These are phyloP conservation scores for Paradoxurus hermaphroditus DNA, from an alignment of 2,113 vertebrate genomes.

Conservation along the genomic window DNA sequence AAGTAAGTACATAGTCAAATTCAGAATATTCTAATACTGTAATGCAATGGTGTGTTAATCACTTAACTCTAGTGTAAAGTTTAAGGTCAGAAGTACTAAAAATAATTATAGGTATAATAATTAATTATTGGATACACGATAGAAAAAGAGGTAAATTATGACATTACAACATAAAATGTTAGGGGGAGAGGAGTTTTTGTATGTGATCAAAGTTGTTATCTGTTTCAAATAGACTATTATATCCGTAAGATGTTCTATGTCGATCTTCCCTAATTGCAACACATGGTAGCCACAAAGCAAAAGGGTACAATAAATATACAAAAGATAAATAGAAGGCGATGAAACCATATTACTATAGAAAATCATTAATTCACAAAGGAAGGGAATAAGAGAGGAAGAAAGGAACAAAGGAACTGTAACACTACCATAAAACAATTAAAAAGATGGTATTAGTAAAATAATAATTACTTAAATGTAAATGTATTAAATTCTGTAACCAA, in stretches of 20 bases:
- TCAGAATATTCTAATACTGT: not conserved
- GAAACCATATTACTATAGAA: not conserved
- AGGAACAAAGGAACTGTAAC: not conserved
- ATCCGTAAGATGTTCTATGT: not conserved
- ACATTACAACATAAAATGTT: not conserved
- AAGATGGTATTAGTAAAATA: not conserved
- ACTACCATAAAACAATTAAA: not conserved
- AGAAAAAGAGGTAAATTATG: not conserved
- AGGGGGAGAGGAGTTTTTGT: not conserved
- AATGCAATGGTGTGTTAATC: not conserved
- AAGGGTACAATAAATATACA: not conserved
- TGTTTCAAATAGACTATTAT: not conserved
- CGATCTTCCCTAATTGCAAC: not conserved
- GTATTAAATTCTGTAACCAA: not conserved
- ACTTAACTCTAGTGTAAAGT: not conserved
- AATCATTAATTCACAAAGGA: not conserved
- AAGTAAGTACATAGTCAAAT: not conserved
- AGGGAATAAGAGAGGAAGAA: not conserved
- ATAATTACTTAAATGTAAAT: not conserved
- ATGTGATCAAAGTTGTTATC: not conserved
- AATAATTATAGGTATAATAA: not conserved
- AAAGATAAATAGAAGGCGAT: not conserved
- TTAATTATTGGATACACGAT: not conserved
- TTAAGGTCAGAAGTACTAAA: not conserved
- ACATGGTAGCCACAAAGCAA: not conserved